Evolutionary conservation across 1,140 invertebrate genomes (phyloP), one percentile per base, ranked within the genome.

Genomic region (Drosophila burlai): DNA sequence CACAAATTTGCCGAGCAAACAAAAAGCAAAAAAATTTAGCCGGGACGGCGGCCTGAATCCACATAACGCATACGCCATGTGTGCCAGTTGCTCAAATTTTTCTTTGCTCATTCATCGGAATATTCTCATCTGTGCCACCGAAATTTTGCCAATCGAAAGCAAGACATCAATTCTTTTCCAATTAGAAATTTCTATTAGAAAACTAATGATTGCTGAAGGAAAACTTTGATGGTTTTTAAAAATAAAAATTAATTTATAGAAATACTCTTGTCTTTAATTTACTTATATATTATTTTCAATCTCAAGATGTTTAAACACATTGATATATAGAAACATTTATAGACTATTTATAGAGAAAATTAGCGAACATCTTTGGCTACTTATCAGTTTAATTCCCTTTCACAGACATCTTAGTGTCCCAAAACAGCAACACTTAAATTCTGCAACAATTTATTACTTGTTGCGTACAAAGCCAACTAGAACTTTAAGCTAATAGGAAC

Each of bases 61-160:
- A 46, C 38, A 87, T 81, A 59, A 84, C 57, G 80, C 68, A 87
- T 86, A 86, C 80, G 83, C 80, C 76, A 63, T 50, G 83, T 87
- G 69, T 78, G 82, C 83, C 69, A 78, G 55, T 72, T 83, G 77
- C 29, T 42, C 42, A 67, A 38, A 21, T 24, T 46, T 16, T 45
- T 50, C 26, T 50, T 50, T 15, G 42, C 59, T 71, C 45, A 52
- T 72, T 79, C 43, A 79, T 72, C 47, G 58, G 50, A 43, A 58
- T 50, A 49, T 46, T 45, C 49, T 31, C 29, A 38, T 34, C 11
- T 11, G 13, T 31, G 45, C 38, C 40, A 36, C 13, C 15, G 24
- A 71, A 46, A 68, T 31, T 31, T 15, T 46, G 38, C 18, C 15
- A 38, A 65, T 16, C 11, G 16, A 50, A 50, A 18, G 13, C n/a